Evolutionary conservation across 2,888 invertebrate genomes (phyloP).

Genomic region (Sepioteuthis lessoniana): DNA sequence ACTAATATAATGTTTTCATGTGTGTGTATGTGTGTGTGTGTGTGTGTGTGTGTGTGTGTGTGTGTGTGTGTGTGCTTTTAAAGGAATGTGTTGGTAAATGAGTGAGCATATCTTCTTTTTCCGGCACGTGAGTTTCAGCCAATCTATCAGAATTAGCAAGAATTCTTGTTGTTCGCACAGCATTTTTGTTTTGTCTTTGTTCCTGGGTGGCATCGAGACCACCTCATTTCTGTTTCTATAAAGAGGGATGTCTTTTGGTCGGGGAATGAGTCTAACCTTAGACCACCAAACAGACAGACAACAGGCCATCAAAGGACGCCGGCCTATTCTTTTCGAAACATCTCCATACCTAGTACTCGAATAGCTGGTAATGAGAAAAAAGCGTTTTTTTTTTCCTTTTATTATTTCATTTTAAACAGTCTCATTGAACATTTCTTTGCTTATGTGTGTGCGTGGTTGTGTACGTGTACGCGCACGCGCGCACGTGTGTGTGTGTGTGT

Average conservation of each 20-base stretch:
- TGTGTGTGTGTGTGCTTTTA: not conserved
- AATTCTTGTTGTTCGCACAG: not conserved
- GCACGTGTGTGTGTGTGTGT: not conserved
- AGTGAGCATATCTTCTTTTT: not conserved
- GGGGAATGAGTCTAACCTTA: not conserved
- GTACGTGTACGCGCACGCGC: not conserved
- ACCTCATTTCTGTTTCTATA: not conserved
- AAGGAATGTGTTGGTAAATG: not conserved
- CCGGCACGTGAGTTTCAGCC: not conserved
- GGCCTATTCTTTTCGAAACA: not conserved
- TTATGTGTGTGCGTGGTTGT: not conserved
- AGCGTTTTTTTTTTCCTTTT: no score
- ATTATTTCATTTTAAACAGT: no score
- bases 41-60: not conserved
- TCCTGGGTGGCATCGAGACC: not conserved
- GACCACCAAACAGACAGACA: not conserved
- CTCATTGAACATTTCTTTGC: no score
- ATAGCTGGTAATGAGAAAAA: not conserved
- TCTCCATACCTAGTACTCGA: not conserved
- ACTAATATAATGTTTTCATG: not conserved
- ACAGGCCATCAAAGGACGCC: conserved; percentile 2
- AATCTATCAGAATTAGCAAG: conserved; percentile 3
- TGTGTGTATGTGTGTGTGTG: not conserved
- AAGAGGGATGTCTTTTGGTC: not conserved
- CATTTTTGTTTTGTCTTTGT: not conserved